A percentile compares a stretch with the other conserved stretches of the same genome.
These are phyloP conservation scores for Hyla sarda DNA, from an alignment of 2,113 vertebrate species.

Conservation along the genomic window DNA sequence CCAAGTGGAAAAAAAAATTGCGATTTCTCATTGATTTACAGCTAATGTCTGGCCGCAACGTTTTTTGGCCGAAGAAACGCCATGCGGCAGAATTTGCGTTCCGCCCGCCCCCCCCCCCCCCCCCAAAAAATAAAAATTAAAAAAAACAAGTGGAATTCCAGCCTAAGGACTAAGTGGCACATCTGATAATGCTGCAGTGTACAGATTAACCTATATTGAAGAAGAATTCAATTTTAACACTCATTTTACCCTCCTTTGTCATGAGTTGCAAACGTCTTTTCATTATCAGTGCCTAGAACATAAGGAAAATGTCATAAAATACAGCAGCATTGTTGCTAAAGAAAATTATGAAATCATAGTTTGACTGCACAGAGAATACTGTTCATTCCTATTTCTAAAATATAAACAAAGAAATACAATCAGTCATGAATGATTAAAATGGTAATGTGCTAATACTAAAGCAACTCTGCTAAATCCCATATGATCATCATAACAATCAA, in stretches of 20 bases:
- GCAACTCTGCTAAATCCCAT: slow-evolving; percentile 14
- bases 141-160: no score
- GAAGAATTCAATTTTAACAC: background rate
- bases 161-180: no score
- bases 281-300: background rate
- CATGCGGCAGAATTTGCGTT: no score
- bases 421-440: slow-evolving; percentile 32
- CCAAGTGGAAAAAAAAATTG: no score
- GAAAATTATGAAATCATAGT: background rate
- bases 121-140: no score
- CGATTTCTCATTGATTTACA: no score
- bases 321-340: background rate
- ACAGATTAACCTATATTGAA: no score
- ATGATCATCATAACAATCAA: slow-evolving; percentile 16
- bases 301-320: background rate
- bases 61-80: no score
- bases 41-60: no score
- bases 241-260: background rate
- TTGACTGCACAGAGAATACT: background rate
- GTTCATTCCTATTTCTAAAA: background rate
- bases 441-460: slow-evolving; percentile 30
- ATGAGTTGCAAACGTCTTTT: background rate
- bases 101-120: no score
- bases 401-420: slow-evolving; percentile 21
- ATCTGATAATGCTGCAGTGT: no score